Conservation (phyloP, 2,797 vertebrate genomes). For the Syngnathus acus region DNA sequence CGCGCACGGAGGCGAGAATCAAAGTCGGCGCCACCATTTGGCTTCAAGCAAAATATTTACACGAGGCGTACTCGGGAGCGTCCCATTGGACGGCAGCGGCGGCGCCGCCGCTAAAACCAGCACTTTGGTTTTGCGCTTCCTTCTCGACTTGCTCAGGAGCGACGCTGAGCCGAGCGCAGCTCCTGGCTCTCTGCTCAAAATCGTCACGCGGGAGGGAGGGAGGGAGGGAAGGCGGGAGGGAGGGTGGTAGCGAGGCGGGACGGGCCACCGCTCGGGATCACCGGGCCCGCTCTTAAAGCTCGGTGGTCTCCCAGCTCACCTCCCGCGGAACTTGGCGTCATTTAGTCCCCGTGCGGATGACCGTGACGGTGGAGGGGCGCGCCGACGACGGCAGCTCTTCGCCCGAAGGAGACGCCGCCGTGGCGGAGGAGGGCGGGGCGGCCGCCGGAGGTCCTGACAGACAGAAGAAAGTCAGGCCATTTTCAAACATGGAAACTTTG, state of each 20-base stretch:
- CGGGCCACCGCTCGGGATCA: slow-evolving; percentile 30
- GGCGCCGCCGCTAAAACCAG: not conserved
- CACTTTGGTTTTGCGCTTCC: no score
- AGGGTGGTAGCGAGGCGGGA: slow-evolving; percentile 46
- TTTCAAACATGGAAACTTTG: no score
- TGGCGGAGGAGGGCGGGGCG: slow-evolving; percentile 37
- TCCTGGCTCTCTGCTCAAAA: slow-evolving; percentile 10
- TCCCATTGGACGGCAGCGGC: slow-evolving; percentile 21
- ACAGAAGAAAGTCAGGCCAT: not conserved
- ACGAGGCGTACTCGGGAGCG: slow-evolving; percentile 54
- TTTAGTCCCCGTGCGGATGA: slow-evolving; percentile 76
- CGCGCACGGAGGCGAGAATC: slow-evolving; percentile 30
- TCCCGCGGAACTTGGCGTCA: slow-evolving; percentile 71
- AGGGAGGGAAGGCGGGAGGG: no score
- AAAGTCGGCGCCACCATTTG: slow-evolving; percentile 11
- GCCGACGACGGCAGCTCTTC: slow-evolving; percentile 41
- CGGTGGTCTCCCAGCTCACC: slow-evolving; percentile 65
- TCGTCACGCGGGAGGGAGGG: no score
- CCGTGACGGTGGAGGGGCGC: slow-evolving; percentile 69
- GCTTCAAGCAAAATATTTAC: slow-evolving; percentile 51
- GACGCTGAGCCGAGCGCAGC: not conserved
- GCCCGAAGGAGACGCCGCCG: slow-evolving; percentile 14
- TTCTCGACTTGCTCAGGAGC: slow-evolving; percentile 6
- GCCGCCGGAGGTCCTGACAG: slow-evolving; percentile 46
- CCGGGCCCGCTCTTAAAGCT: slow-evolving; percentile 55